Evolutionary conservation across 53 echinoderm and acorn worm genomes (phyloP).

Genomic region (Glandiceps talaboti): DNA sequence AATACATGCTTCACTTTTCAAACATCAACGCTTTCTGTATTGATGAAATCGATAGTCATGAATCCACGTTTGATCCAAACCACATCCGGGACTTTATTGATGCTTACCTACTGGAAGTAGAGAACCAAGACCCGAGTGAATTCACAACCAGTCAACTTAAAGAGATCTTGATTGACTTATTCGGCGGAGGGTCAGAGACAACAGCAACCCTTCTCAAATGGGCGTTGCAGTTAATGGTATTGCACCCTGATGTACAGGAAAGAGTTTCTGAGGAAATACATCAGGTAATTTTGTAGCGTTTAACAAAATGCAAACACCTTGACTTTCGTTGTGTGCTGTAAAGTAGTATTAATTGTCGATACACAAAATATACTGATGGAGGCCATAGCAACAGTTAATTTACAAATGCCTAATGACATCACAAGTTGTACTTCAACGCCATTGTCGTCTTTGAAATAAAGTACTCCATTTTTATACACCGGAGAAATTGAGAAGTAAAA

Average conservation of each 20-base stretch:
- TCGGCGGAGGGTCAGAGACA: conserved; percentile 21
- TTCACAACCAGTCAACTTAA: conserved; percentile 4
- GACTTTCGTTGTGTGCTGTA: too few relatives aligned
- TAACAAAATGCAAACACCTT: too few relatives aligned
- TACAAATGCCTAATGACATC: too few relatives aligned
- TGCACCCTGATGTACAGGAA: conserved; percentile 25
- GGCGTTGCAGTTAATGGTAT: conserved; percentile 13
- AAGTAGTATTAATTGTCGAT: too few relatives aligned
- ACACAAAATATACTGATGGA: too few relatives aligned
- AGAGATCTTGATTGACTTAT: conserved; percentile 7
- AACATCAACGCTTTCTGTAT: neutral
- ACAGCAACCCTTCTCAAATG: conserved; percentile 15
- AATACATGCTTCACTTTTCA: neutral
- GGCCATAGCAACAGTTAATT: too few relatives aligned
- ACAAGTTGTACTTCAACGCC: too few relatives aligned
- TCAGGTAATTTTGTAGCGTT: too few relatives aligned
- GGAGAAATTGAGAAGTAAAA: too few relatives aligned
- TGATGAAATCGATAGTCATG: neutral
- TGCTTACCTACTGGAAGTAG: conserved; percentile 31
- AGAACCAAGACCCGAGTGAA: conserved; percentile 2
- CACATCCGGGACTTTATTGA: conserved; percentile 24
- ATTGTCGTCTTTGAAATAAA: too few relatives aligned
- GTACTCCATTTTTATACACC: too few relatives aligned
- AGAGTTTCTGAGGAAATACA: conserved; percentile 36
- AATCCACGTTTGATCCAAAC: neutral